Percentiles rank a stretch among this genome's conserved stretches.
Evolutionary conservation across 2,797 vertebrate genomes (phyloP).

Genomic region (Eurystomus glaucurus): DNA sequence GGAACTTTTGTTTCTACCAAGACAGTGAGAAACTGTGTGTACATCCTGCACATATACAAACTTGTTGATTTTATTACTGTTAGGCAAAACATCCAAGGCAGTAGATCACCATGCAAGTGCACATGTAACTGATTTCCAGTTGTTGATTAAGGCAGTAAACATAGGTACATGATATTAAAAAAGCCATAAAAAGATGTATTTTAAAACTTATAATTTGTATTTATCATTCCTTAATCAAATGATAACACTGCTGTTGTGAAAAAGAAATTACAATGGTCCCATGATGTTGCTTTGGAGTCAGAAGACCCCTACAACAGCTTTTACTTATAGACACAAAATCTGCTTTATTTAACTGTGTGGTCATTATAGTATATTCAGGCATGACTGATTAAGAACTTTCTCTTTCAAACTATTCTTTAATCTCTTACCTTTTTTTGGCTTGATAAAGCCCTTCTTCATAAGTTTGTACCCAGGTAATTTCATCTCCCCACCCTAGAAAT

Average conservation of each 20-base stretch:
- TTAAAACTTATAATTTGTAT: not conserved
- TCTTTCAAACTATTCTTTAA: not conserved
- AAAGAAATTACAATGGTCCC: not conserved
- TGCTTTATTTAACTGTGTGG: not conserved
- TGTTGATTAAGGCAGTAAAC: not conserved
- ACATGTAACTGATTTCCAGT: not conserved
- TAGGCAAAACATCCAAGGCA: not conserved
- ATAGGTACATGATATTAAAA: not conserved
- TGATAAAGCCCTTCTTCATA: conserved; percentile 88
- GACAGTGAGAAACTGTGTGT: not conserved
- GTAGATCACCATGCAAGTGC: not conserved
- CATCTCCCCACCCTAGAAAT: conserved; percentile 88
- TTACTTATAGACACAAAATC: not conserved
- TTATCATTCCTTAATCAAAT: not conserved
- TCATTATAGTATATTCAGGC: not conserved
- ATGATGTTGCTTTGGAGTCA: not conserved
- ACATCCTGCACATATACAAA: not conserved
- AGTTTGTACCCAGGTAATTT: conserved; percentile 87
- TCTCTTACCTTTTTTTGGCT: conserved; percentile 83
- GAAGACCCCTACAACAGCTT: not conserved
- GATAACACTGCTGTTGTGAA: not conserved
- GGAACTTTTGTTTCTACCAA: not conserved
- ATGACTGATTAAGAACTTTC: not conserved
- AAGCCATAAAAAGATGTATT: rapidly evolving
- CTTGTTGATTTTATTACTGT: not conserved